Percentiles rank a stretch among this genome's conserved stretches.
These are phyloP conservation scores for Stichopus horrens DNA, from an alignment of 53 echinoderm and acorn worm genomes.

Conservation along the genomic window DNA sequence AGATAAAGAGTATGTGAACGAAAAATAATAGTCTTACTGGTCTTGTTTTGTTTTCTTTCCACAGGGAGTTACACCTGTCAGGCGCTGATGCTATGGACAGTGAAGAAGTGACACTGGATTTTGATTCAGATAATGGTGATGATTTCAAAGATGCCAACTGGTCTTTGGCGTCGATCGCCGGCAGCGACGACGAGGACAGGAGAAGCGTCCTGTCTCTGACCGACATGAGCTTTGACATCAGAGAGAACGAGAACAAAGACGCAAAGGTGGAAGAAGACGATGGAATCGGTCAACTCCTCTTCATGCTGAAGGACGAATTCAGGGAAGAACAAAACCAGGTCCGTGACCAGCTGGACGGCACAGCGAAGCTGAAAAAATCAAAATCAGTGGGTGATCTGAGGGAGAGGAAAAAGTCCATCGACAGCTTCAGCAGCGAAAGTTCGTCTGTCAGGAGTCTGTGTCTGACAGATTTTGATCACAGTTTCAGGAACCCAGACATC, in stretches of 20 bases:
- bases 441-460: not conserved
- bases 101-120: not conserved
- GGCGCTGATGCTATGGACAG: not conserved
- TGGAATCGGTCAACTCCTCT: slow-evolving; percentile 21
- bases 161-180: not conserved
- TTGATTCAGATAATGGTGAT: not conserved
- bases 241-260: slow-evolving; percentile 5
- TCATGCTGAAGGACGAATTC: slow-evolving; percentile 30
- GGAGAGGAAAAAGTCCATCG: not conserved
- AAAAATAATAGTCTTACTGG: not conserved
- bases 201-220: slow-evolving; percentile 30
- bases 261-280: not conserved
- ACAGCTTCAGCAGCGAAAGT: slow-evolving; percentile 14
- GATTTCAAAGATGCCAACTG: not conserved
- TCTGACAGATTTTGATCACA: slow-evolving; percentile 6
- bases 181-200: not conserved
- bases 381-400: not conserved
- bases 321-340: slow-evolving; percentile 5
- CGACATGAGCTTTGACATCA: slow-evolving; percentile 42
- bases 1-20: no score
- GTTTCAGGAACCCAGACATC: not conserved
- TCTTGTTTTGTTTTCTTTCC: not conserved
- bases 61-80: not conserved
- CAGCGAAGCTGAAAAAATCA: slow-evolving; percentile 17
- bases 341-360: slow-evolving; percentile 25